These are phyloP conservation scores for Rutpela maculata DNA, from an alignment of 2,888 invertebrate genomes.

Conservation along the genomic window DNA sequence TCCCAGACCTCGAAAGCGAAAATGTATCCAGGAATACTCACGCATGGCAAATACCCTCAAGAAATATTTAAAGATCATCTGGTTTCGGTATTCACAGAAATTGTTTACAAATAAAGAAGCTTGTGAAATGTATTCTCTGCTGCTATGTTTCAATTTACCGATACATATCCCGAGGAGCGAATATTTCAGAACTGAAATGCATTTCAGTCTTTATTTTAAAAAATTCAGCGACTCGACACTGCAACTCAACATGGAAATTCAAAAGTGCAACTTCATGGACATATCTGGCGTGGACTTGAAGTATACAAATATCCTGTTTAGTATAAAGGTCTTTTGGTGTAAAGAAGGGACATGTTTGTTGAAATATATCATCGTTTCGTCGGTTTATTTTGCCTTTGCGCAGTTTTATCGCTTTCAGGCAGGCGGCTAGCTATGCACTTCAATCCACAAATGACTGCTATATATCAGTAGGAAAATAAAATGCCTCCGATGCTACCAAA, in stretches of 20 bases:
- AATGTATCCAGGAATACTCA: neutral
- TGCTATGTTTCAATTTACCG: neutral
- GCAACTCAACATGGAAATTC: conserved; percentile 14
- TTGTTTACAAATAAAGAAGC: neutral
- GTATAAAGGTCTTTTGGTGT: conserved; percentile 44
- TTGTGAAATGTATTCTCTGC: neutral
- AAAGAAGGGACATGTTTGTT: conserved; percentile 49
- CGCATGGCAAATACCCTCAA: neutral
- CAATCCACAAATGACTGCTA: conserved; percentile 65
- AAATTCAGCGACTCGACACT: conserved; percentile 1
- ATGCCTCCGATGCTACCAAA: conserved; percentile 62
- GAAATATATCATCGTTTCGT: conserved; percentile 69
- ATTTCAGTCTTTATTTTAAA: conserved; percentile 2
- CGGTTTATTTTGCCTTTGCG: conserved; percentile 67
- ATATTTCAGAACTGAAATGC: neutral
- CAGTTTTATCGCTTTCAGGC: conserved; percentile 68
- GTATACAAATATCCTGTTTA: conserved; percentile 51
- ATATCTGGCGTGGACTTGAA: conserved; percentile 28
- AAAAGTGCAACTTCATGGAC: conserved; percentile 26
- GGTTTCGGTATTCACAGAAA: neutral
- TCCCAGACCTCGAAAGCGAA: neutral
- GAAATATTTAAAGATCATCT: neutral
- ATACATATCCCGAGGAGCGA: neutral
- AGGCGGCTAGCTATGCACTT: conserved; percentile 67
- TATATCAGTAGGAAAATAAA: conserved; percentile 67